These are phyloP conservation scores for Oreochromis grahami DNA, from an alignment of 2,797 vertebrate genomes.

Conservation along the genomic window DNA sequence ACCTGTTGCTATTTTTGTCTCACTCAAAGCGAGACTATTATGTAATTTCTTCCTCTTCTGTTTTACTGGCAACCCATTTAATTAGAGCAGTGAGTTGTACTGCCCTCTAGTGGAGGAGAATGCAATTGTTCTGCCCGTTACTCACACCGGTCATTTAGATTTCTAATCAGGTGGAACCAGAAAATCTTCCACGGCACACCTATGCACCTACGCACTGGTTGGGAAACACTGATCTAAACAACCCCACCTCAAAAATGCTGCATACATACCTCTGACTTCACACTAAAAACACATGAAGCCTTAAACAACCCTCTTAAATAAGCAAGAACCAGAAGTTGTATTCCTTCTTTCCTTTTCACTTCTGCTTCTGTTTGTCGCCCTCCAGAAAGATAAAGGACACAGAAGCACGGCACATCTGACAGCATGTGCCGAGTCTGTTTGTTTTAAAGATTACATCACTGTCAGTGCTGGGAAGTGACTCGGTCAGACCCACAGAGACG, in stretches of 20 bases:
- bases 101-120: neutral
- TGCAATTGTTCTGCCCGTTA: neutral
- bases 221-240: neutral
- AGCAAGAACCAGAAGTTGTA: neutral
- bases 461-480: neutral
- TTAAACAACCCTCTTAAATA: neutral
- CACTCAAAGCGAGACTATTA: neutral
- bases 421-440: neutral
- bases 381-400: neutral
- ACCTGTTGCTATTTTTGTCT: neutral
- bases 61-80: neutral
- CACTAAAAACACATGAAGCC: fast-evolving
- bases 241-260: neutral
- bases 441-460: neutral
- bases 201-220: neutral
- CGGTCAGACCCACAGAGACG: neutral
- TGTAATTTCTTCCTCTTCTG: neutral
- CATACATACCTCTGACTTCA: neutral
- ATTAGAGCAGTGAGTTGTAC: neutral
- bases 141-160: neutral
- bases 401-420: neutral
- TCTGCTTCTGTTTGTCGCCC: neutral
- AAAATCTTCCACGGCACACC: neutral
- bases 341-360: neutral
- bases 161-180: neutral